Evolutionary conservation across 2,797 vertebrate genomes (phyloP).

Genomic region (Acanthornis magna): DNA sequence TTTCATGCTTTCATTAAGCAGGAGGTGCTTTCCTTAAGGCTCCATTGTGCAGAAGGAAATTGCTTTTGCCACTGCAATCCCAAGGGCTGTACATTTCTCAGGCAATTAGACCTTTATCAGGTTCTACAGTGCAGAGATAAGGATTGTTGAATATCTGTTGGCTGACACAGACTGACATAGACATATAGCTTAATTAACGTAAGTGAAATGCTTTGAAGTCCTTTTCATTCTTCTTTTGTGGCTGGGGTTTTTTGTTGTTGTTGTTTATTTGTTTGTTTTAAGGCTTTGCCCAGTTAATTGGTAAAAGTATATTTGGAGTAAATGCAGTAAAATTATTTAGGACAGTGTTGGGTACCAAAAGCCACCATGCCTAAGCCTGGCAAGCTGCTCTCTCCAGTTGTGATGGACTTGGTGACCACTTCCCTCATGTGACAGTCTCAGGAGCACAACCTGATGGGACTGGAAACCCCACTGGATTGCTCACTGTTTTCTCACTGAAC

Average conservation of each 20-base stretch:
- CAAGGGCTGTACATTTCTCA: background rate
- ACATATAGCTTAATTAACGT: background rate
- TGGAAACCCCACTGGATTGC: background rate
- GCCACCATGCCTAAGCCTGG: background rate
- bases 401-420: background rate
- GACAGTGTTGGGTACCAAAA: background rate
- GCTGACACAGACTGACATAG: background rate
- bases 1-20: background rate
- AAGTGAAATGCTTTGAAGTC: background rate
- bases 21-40: background rate
- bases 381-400: background rate
- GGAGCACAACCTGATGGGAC: background rate
- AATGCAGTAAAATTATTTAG: background rate
- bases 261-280: background rate
- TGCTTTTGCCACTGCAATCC: background rate
- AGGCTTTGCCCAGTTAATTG: background rate
- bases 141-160: background rate
- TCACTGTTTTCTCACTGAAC: background rate
- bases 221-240: background rate
- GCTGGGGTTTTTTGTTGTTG: background rate
- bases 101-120: constrained; percentile 14
- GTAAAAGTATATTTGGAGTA: background rate
- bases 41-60: constrained; percentile 10
- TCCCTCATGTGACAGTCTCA: background rate
- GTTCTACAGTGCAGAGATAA: background rate